Percentiles rank a stretch among this genome's conserved stretches.
phyloP scores from a whole-genome alignment of 1,140 invertebrate genomes.

The Thereuonema tuberculata region DNA sequence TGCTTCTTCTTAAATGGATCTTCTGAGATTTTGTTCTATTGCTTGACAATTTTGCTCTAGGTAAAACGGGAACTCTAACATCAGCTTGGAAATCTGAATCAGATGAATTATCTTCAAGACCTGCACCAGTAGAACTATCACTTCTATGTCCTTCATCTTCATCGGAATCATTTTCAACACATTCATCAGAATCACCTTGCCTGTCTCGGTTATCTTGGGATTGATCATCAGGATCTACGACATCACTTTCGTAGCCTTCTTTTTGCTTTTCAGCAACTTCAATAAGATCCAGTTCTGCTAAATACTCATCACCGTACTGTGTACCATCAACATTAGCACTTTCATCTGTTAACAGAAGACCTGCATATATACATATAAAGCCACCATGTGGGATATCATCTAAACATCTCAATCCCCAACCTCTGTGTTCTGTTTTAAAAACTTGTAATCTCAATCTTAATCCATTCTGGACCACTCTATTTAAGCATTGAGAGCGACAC shows the following conservation, averaged over 20 bases:
- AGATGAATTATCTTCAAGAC: no score
- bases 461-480: conserved; percentile 75
- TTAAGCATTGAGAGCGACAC: conserved; percentile 64
- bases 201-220: neutral
- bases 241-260: conserved; percentile 67
- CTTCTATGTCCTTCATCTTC: neutral
- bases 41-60: no score
- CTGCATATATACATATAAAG: conserved; percentile 93
- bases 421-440: conserved; percentile 53
- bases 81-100: no score
- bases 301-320: conserved; percentile 84
- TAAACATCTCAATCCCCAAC: conserved; percentile 89
- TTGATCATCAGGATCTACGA: conserved; percentile 27
- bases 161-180: neutral
- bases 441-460: conserved; percentile 69
- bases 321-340: conserved; percentile 70
- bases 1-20: no score
- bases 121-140: no score
- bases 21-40: no score
- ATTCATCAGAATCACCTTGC: neutral
- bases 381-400: conserved; percentile 86
- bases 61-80: no score
- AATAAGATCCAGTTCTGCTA: conserved; percentile 92
- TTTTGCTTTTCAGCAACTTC: conserved; percentile 81
- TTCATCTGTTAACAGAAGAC: conserved; percentile 77